phyloP scores from a whole-genome alignment of 2,113 vertebrate species.

The Thamnaconus septentrionalis region DNA sequence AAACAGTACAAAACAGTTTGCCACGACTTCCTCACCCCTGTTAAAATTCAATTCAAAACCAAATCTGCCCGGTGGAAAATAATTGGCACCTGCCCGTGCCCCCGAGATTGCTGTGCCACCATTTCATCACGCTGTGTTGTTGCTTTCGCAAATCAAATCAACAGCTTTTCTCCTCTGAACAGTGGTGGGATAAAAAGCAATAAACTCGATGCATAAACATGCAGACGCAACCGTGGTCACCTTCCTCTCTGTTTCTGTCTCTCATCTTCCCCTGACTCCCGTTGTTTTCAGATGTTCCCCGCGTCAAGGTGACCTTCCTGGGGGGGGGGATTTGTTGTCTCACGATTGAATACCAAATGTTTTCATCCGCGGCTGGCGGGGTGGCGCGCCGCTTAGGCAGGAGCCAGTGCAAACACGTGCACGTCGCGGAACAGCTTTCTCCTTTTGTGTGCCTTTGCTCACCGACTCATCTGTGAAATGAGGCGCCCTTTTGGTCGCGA shows the following conservation, averaged over 20 bases:
- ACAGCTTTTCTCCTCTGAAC: background rate
- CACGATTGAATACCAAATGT: conserved; percentile 40
- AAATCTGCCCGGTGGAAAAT: conserved; percentile 4
- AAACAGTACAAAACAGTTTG: conserved; percentile 22
- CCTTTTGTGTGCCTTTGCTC: background rate
- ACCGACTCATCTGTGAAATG: conserved; percentile 44
- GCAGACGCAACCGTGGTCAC: conserved; percentile 10
- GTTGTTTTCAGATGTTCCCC: conserved; percentile 28
- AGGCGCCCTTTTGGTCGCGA: conserved; percentile 7
- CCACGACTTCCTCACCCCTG: conserved; percentile 10
- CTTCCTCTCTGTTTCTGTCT: conserved; percentile 7
- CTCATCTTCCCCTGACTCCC: conserved; percentile 1
- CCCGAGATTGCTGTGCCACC: background rate
- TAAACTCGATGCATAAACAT: conserved; percentile 24
- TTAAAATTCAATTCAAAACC: conserved; percentile 22
- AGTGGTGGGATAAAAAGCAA: background rate
- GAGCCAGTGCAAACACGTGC: background rate
- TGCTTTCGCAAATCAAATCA: conserved; percentile 35
- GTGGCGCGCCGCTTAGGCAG: background rate
- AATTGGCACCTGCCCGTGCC: conserved; percentile 10
- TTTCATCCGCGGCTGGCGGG: conserved; percentile 8
- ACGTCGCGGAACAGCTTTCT: background rate
- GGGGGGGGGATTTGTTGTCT: conserved; percentile 32
- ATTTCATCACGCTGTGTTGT: conserved; percentile 10
- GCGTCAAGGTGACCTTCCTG: conserved; percentile 60